Percentiles rank a stretch among this genome's conserved stretches.
These are phyloP conservation scores for Sisor rabdophorus DNA, from an alignment of 2,113 vertebrate genomes.

Conservation along the genomic window DNA sequence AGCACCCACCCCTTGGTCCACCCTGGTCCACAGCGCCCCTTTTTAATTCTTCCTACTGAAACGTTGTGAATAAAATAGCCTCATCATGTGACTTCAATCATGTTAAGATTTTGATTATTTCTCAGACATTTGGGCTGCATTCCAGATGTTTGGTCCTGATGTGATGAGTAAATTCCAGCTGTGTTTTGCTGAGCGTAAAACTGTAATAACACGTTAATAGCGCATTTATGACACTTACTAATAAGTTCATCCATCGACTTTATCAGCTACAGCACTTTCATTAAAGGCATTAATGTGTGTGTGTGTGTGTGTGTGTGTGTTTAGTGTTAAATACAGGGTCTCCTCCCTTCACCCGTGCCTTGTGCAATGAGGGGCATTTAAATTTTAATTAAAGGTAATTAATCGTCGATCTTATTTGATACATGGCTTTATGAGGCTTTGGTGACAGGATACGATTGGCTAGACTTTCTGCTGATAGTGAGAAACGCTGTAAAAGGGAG, in stretches of 20 bases:
- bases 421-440: conserved; percentile 48
- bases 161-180: background rate
- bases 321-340: conserved; percentile 18
- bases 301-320: background rate
- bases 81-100: background rate
- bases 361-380: conserved; percentile 41
- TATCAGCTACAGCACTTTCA: conserved; percentile 7
- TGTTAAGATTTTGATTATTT: background rate
- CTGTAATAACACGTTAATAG: too few species aligned
- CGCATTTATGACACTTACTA: background rate
- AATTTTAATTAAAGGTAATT: conserved; percentile 55
- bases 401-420: conserved; percentile 46
- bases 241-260: conserved; percentile 25
- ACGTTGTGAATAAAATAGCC: conserved; percentile 6
- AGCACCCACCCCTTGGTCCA: conserved; percentile 5
- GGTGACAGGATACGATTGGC: conserved; percentile 45
- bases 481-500: conserved; percentile 27
- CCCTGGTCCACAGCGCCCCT: background rate
- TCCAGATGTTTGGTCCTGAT: too few species aligned
- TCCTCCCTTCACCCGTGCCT: conserved; percentile 10
- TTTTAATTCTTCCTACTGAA: background rate
- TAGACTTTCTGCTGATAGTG: conserved; percentile 20
- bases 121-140: too few species aligned
- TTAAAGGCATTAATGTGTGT: too few species aligned
- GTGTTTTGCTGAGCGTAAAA: background rate